Percentiles rank a stretch among this genome's conserved stretches.
Conservation (phyloP, 2,888 invertebrate genomes). For the Andrena chrysosceles region DNA sequence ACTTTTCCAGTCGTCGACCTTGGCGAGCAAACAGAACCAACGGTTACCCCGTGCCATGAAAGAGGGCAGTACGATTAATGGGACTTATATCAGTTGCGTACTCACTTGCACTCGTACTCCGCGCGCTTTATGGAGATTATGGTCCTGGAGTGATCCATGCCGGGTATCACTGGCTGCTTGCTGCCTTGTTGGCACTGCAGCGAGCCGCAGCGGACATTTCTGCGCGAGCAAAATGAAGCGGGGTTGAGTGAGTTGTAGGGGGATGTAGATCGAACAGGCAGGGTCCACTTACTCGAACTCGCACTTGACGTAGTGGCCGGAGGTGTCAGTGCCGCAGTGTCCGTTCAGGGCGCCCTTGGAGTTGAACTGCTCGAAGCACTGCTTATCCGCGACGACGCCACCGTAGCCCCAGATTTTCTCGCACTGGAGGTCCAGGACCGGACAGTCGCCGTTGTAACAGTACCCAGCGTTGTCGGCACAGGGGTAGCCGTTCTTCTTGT, state of each 20-base stretch:
- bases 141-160: constrained; percentile 94
- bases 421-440: constrained; percentile 95
- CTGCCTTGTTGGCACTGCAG: constrained; percentile 97
- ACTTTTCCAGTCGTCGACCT: constrained; percentile 92
- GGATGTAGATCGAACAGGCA: not conserved
- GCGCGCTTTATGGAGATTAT: constrained; percentile 95
- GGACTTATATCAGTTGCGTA: constrained; percentile 72
- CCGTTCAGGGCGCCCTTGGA: constrained; percentile 97
- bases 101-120: constrained; percentile 99
- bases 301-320: constrained; percentile 94
- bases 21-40: not conserved
- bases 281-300: constrained; percentile 90
- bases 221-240: constrained; percentile 78
- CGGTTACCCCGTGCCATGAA: no score
- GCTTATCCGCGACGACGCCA: constrained; percentile 92
- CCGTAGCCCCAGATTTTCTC: constrained; percentile 97
- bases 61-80: no score
- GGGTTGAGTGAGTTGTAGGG: no score
- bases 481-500: constrained; percentile 96
- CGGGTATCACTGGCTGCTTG: constrained; percentile 92
- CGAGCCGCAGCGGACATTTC: constrained; percentile 97
- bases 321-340: constrained; percentile 94
- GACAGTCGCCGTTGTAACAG: constrained; percentile 97
- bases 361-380: constrained; percentile 98
- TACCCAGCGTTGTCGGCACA: constrained; percentile 91